These are phyloP conservation scores for Tachina fera DNA, from an alignment of 2,888 invertebrate genomes.

Conservation along the genomic window DNA sequence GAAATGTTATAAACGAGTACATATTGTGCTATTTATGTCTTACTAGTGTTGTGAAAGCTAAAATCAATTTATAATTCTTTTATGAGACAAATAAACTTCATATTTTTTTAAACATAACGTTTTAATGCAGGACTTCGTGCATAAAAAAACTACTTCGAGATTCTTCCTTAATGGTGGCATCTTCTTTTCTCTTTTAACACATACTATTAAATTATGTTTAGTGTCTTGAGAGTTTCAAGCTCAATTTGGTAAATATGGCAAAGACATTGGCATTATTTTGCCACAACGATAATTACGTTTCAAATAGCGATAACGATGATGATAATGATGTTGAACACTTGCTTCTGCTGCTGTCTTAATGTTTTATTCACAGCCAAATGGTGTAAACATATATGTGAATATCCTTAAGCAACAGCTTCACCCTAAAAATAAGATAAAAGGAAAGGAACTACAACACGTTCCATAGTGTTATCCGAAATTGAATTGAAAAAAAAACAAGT, in stretches of 20 bases:
- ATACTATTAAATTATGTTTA: slow-evolving; percentile 14
- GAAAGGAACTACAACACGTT: slow-evolving; percentile 8
- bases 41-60: no score
- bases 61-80: no score
- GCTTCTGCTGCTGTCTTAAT: slow-evolving; percentile 14
- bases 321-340: slow-evolving; percentile 35
- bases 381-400: no score
- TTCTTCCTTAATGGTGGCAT: no score
- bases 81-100: no score
- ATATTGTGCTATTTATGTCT: no score
- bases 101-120: no score
- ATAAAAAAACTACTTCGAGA: no score
- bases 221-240: slow-evolving; percentile 47
- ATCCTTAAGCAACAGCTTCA: not conserved
- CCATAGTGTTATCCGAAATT: not conserved
- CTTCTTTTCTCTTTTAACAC: no score
- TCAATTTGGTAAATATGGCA: slow-evolving; percentile 46
- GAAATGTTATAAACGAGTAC: no score
- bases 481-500: not conserved
- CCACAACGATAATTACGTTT: not conserved
- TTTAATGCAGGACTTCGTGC: no score
- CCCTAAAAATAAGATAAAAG: not conserved
- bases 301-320: slow-evolving; percentile 16
- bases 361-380: not conserved
- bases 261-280: slow-evolving; percentile 5